Evolutionary conservation across 2,797 vertebrate genomes (phyloP), one percentile per base, ranked within the genome.

Genomic region (Galago senegalensis): DNA sequence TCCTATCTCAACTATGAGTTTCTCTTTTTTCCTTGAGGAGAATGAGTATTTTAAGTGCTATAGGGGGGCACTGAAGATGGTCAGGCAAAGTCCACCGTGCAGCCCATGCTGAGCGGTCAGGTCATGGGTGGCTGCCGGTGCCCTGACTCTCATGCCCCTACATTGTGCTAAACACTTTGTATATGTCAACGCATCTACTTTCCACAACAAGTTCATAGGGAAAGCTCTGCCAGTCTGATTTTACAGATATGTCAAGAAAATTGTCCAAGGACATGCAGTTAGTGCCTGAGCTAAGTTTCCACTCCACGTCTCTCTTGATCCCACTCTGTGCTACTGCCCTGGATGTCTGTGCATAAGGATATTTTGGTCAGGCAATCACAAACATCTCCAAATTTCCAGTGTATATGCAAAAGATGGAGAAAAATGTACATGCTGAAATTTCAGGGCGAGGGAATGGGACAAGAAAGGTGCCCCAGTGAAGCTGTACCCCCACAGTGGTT

Each of bases 301-400:
- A 76, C 21, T 23, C 40, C 40, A 69, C 14, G 65, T 2, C 73
- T 40, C 8, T 87, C 56, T 85, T 49, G 29, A 25, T 46, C 16
- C 7, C 27, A 17, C 34, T 12, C 29, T 67, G 9, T 31, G 9
- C 67, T 53, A 67, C n/a, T 7, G 25, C 12, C 46, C 5, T 63
- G 67, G 1, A 2, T 23, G 29, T 9, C 23, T 67, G 20, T 16
- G 7, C 23, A 7, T 40, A 37, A 12, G 7, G 56, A 49, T 14
- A 14, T 92, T 89, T 63, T n/a, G 20, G 29, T 88, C 25, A 82
- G 2, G 85, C 80, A 77, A 10, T 70, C 80, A 94, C 23, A 91
- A 60, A n/a, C 14, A 43, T 27, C 79, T 80, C 10, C 37, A 83
- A 83, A 60, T 76, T 87, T 70, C 58, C 20, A 80, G 0, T 73